Percentiles rank a stretch among this genome's conserved stretches.
phyloP scores from a whole-genome alignment of 2,113 vertebrate genomes.

The Azemiops feae region DNA sequence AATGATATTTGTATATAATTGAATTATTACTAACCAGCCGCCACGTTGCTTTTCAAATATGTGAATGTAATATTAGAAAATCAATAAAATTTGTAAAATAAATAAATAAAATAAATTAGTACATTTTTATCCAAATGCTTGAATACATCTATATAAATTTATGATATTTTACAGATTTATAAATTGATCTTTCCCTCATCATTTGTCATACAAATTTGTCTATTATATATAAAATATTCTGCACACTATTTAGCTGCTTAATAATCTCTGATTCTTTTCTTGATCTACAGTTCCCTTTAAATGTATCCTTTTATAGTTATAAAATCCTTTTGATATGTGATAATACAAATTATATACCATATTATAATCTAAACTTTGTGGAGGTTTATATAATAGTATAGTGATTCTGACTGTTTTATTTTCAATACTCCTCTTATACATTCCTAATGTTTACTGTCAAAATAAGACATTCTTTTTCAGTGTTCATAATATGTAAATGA shows the following conservation, averaged over 20 bases:
- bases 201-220: not conserved
- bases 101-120: not conserved
- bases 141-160: not conserved
- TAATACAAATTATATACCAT: not conserved
- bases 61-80: too few relatives aligned
- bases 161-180: not conserved
- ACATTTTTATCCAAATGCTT: not conserved
- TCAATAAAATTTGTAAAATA: too few relatives aligned
- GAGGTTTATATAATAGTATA: not conserved
- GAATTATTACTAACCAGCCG: too few relatives aligned
- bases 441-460: not conserved
- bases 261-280: not conserved
- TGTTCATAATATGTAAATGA: not conserved
- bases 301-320: not conserved
- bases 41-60: too few relatives aligned
- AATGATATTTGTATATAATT: too few relatives aligned
- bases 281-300: not conserved
- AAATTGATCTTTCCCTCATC: not conserved
- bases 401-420: not conserved
- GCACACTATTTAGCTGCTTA: not conserved
- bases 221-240: not conserved
- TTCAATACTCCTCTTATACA: not conserved
- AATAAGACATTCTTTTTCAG: not conserved
- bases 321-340: not conserved
- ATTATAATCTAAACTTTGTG: not conserved